phyloP scores from a whole-genome alignment of 2,797 vertebrate species.

The Galago senegalensis region DNA sequence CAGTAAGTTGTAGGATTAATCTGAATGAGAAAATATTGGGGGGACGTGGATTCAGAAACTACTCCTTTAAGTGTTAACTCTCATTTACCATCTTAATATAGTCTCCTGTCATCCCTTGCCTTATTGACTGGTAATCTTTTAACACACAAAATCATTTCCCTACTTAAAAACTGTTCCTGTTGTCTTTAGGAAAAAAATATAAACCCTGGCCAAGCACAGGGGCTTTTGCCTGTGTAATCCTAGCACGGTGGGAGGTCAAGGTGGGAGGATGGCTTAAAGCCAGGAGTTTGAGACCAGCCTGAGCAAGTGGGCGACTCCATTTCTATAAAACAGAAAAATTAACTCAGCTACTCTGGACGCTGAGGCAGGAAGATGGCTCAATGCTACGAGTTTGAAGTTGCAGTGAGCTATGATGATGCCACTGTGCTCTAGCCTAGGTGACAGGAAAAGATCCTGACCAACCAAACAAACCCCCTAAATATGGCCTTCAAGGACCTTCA shows the following conservation, averaged over 20 bases:
- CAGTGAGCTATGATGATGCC: too few relatives aligned
- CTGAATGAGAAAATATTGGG: neutral
- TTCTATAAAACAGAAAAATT: too few relatives aligned
- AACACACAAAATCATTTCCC: constrained; percentile 40
- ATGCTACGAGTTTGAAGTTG: too few relatives aligned
- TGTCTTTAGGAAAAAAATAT: constrained; percentile 54
- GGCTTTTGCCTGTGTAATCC: too few relatives aligned
- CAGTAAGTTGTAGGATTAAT: neutral
- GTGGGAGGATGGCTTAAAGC: too few relatives aligned
- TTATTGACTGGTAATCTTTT: neutral
- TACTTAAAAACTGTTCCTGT: neutral
- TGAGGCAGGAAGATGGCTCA: too few relatives aligned
- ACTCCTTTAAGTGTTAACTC: constrained; percentile 25
- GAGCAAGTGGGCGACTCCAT: too few relatives aligned
- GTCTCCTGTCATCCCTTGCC: neutral
- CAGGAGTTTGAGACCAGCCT: too few relatives aligned
- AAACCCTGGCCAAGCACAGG: neutral
- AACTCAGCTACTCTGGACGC: too few relatives aligned
- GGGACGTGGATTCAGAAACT: neutral
- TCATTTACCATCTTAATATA: neutral
- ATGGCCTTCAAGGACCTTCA: constrained; percentile 28
- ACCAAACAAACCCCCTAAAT: constrained; percentile 17
- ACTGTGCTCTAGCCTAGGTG: too few relatives aligned
- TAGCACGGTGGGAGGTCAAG: too few relatives aligned
- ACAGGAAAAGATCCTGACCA: too few relatives aligned